phyloP scores from a whole-genome alignment of 2,888 invertebrate species.

The Anthophora plumipes region DNA sequence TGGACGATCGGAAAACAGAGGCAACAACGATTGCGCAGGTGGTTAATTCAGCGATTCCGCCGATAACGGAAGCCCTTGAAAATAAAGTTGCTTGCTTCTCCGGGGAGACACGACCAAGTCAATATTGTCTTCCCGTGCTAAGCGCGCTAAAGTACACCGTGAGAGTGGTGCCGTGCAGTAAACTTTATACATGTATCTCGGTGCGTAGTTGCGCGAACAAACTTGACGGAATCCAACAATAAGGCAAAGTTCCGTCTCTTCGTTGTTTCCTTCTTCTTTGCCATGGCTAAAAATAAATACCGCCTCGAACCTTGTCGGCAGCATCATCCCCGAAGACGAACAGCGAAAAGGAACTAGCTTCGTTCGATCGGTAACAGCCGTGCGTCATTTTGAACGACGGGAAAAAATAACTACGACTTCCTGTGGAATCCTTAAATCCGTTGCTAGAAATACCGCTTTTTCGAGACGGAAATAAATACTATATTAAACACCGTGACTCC shows the following conservation, averaged over 20 bases:
- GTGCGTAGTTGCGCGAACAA: constrained; percentile 61
- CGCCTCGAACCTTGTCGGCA: constrained; percentile 1
- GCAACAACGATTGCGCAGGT: constrained; percentile 14
- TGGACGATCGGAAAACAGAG: constrained; percentile 4
- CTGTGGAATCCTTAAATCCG: neutral
- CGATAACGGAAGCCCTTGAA: constrained; percentile 69
- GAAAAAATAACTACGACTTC: constrained; percentile 5
- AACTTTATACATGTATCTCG: constrained; percentile 66
- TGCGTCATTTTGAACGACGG: neutral
- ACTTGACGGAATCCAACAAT: constrained; percentile 60
- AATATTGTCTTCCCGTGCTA: constrained; percentile 70
- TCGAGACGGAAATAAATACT: too few species aligned
- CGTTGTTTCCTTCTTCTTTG: constrained; percentile 46
- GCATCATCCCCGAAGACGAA: neutral
- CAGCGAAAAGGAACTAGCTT: neutral
- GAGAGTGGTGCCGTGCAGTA: constrained; percentile 39
- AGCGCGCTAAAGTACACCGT: constrained; percentile 60
- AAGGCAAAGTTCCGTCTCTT: constrained; percentile 52
- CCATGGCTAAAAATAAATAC: constrained; percentile 54
- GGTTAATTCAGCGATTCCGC: constrained; percentile 61
- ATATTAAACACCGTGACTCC: too few species aligned
- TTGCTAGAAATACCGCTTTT: neutral
- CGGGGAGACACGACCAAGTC: constrained; percentile 60
- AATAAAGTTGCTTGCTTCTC: constrained; percentile 67
- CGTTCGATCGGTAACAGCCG: constrained; percentile 7